Base-by-base conservation (phyloP, 2,888 invertebrate genomes). In the Phoronis australis region DNA sequence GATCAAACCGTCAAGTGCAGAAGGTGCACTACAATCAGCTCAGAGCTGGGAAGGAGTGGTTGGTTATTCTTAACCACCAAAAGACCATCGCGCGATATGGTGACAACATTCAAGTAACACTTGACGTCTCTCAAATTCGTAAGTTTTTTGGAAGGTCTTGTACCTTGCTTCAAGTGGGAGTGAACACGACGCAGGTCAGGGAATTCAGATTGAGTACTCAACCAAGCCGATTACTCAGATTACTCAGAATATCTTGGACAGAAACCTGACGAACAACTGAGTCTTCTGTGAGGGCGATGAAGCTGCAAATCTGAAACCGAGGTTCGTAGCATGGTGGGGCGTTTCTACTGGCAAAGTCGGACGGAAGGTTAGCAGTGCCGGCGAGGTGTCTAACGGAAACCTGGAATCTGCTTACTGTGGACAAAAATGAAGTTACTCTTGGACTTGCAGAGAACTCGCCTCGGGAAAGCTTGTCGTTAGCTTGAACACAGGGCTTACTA, bases 151-250 rank as follows among this genome's bases (percentile, higher is more conserved):
- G 2, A n/a, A n/a, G n/a, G n/a, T n/a, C n/a, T n/a, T n/a, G n/a
- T n/a, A n/a, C n/a, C n/a, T n/a, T n/a, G n/a, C 60, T n/a, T n/a
- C n/a, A n/a, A n/a, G 35, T 57, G 55, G 39, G 57, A 53, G 40
- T 64, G 61, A 15, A 58, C 45, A 37, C 61, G 60, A 21, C 62
- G 62, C 3, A 57, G 48, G 22, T 39, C 39, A 22, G 48, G 35
- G 42, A 53, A 54, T 41, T 58, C 60, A 6, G 40, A 9, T 40
- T 60, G 56, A 4, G 43, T 38, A 9, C 42, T 21, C 21, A 35
- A 3, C 55, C 55, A 57, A 27, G 49, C 45, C 1, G 46, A 6
- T 46, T 47, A 3, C 21, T 21, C 15, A 15, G 20, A 5, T 52
- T 45, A 23, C 20, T 12, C 9, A 53, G 20, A 22, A 47, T 2